Base-by-base conservation (phyloP, 2,113 vertebrate genomes). In the Hyla sarda region DNA sequence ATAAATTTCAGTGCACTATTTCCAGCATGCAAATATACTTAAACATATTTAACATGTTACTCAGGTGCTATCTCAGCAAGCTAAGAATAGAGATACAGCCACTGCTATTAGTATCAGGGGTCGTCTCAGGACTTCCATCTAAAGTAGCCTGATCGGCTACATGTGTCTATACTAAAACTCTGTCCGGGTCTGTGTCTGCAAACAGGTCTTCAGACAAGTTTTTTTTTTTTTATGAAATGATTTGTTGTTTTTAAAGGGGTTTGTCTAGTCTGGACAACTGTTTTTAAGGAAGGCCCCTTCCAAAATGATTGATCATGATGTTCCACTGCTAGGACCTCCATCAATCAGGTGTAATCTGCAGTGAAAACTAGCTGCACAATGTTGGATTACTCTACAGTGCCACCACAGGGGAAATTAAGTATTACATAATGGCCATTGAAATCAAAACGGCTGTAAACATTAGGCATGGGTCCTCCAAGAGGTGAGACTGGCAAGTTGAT, bases 11-110 rank as follows among this genome's bases (percentile, higher is more conserved):
- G 69, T 28, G 60, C 12, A 60, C 72, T 48, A 37, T 76, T 76
- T 11, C 34, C 73, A 65, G 28, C 73, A n/a, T 58, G 72, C 34
- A 71, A 23, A 56, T 32, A 85, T 54, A 71, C 78, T 50, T 79
- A 41, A 47, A 79, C 45, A 85, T 78, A 85, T 85, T 52, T 85
- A 71, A 45, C 21, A 10, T 79, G 62, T 85, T 85, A 32, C 84
- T 78, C 84, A 85, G 84, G 84, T 85, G 60, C 74, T 78, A 78
- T 67, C 74, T 67, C 83, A 85, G 83, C 75, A 85, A n/a, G 58
- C 84, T 85, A 79, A 85, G 84, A 85, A 79, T 85, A 85, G 75
- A 85, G 45, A n/a, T 34, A 67, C 73, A 84, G 73, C 56, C 72
- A 77, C 32, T 62, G 72, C 74, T 85, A 79, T 85, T 85, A 71